Conservation (phyloP, 2,113 vertebrate species). For the Amblyornis subalaris region DNA sequence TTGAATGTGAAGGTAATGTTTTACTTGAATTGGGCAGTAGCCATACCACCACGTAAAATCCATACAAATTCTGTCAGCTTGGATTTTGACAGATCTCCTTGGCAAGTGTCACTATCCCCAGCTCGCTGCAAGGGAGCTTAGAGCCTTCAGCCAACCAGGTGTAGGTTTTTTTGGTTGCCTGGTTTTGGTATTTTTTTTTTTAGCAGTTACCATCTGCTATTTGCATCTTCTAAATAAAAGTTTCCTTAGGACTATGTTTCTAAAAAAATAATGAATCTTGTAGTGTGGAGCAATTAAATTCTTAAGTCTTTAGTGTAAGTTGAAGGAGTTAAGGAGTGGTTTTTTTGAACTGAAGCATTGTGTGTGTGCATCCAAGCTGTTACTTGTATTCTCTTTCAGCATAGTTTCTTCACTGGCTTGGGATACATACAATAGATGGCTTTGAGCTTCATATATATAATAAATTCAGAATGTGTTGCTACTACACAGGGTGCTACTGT, state of each 20-base stretch:
- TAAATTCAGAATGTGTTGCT: conserved; percentile 3
- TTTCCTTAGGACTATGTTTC: not conserved
- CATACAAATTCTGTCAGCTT: not conserved
- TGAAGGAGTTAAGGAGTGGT: not conserved
- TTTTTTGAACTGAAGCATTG: not conserved
- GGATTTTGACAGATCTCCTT: not conserved
- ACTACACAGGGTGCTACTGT: conserved; percentile 89
- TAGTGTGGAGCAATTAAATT: not conserved
- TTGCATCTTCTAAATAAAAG: not conserved
- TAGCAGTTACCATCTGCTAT: not conserved
- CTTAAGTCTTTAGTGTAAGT: not conserved
- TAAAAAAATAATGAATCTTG: not conserved
- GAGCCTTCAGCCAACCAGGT: not conserved
- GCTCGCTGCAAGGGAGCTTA: not conserved
- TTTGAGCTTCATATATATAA: not conserved
- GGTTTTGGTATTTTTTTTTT: not conserved
- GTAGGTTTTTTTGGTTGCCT: not conserved
- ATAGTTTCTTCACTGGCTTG: not conserved
- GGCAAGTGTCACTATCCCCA: not conserved
- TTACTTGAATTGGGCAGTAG: not conserved
- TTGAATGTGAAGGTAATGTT: not conserved
- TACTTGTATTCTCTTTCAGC: not conserved
- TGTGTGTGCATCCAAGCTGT: not conserved
- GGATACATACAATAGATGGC: not conserved
- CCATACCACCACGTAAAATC: not conserved